These are phyloP conservation scores for Plodia interpunctella DNA, from an alignment of 1,140 invertebrate species.

Conservation along the genomic window DNA sequence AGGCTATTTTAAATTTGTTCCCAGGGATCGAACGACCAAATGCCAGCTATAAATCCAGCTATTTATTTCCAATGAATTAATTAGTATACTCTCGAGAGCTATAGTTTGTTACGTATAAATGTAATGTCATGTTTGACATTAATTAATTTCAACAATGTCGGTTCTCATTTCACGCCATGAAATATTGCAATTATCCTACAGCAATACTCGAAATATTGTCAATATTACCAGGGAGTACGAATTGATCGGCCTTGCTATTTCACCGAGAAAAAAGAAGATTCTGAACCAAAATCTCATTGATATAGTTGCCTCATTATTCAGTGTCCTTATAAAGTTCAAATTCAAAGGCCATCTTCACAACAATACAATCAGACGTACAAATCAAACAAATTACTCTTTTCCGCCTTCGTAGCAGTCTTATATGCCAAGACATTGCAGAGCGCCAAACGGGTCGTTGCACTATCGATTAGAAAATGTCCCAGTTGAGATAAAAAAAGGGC, in stretches of 20 bases:
- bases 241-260: too few species aligned
- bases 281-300: too few species aligned
- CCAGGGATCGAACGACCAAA: background rate
- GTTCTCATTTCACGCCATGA: too few species aligned
- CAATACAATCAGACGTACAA: background rate
- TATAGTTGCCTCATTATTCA: background rate
- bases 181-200: too few species aligned
- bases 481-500: background rate
- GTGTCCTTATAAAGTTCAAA: background rate
- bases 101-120: too few species aligned
- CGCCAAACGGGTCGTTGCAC: background rate
- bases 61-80: too few species aligned
- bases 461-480: slow-evolving; percentile 1
- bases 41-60: background rate
- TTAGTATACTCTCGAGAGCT: too few species aligned
- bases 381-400: background rate
- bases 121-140: too few species aligned
- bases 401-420: background rate
- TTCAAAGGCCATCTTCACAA: background rate
- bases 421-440: background rate
- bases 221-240: too few species aligned
- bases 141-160: too few species aligned
- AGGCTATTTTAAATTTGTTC: background rate
- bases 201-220: too few species aligned
- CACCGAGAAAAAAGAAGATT: too few species aligned